phyloP scores from a whole-genome alignment of 35 echinoderm and acorn worm genomes.

The Apostichopus parvimensis region DNA sequence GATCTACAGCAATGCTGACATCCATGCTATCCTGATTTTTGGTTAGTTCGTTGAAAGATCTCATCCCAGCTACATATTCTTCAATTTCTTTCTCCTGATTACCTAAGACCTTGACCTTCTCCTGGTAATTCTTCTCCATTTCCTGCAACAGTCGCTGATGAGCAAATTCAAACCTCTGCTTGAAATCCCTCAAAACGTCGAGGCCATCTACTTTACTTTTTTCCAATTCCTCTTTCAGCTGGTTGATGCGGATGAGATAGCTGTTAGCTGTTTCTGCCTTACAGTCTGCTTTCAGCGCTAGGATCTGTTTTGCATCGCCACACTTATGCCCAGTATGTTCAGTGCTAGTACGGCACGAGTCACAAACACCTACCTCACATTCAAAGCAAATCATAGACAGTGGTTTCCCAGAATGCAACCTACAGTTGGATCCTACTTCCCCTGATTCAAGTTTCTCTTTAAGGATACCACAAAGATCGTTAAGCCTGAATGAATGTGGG shows the following conservation, averaged over 20 bases:
- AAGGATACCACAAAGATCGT: not conserved
- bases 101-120: not conserved
- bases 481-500: not conserved
- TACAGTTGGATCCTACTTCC: not conserved
- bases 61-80: not conserved
- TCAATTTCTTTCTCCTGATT: not conserved
- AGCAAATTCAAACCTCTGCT: conserved; percentile 21
- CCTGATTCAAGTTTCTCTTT: not conserved
- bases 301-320: not conserved
- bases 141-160: not conserved
- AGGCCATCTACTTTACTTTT: not conserved
- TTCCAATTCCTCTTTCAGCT: conserved; percentile 1
- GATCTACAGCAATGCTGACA: not conserved
- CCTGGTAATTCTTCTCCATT: not conserved
- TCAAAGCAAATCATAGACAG: not conserved
- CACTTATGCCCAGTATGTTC: not conserved
- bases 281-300: not conserved
- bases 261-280: not conserved
- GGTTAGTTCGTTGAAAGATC: not conserved
- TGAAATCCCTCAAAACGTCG: not conserved
- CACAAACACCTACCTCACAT: conserved; percentile 11
- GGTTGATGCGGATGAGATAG: not conserved
- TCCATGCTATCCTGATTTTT: not conserved
- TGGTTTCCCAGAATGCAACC: not conserved
- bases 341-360: not conserved